Evolutionary conservation across 92 coral and sea anemone genomes (phyloP).

Genomic region (Desmophyllum pertusum): DNA sequence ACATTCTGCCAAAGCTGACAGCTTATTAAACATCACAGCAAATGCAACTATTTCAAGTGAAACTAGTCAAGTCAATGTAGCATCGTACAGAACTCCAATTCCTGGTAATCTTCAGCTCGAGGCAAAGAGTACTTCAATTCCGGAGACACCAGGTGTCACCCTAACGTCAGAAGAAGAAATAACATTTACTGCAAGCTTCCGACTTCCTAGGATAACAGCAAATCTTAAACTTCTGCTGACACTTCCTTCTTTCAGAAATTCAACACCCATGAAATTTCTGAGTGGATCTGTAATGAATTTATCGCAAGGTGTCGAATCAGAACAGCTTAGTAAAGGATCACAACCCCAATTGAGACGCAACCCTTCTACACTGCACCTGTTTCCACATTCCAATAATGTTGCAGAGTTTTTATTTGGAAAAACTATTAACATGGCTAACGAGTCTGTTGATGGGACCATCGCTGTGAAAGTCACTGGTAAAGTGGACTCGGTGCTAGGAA

Average conservation of each 20-base stretch:
- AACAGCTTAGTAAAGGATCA: conserved; percentile 48
- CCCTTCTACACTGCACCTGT: conserved; percentile 13
- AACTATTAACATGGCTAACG: conserved; percentile 44
- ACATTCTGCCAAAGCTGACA: conserved; percentile 56
- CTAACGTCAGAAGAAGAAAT: conserved; percentile 77
- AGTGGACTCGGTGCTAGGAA: conserved; percentile 51
- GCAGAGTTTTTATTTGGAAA: conserved; percentile 72
- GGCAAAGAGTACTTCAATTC: conserved; percentile 44
- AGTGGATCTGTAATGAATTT: conserved; percentile 57
- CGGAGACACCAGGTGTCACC: conserved; percentile 60
- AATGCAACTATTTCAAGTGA: conserved; percentile 46
- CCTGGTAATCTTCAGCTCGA: conserved; percentile 47
- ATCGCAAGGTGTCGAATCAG: conserved; percentile 52
- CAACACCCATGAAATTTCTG: conserved; percentile 66
- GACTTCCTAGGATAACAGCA: conserved; percentile 79
- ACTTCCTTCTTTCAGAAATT: conserved; percentile 62
- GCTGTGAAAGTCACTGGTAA: conserved; percentile 51
- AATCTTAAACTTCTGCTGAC: conserved; percentile 51
- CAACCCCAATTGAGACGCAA: conserved; percentile 35
- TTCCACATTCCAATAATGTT: conserved; percentile 54
- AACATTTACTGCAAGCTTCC: conserved; percentile 47
- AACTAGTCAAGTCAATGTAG: conserved; percentile 44
- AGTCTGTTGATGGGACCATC: conserved; percentile 40
- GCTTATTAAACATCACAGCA: conserved; percentile 66
- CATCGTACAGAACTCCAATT: conserved; percentile 49